Evolutionary conservation across 2,113 vertebrate species (phyloP), one percentile per base, ranked within the genome.

Genomic region (Ptilonorhynchus violaceus): DNA sequence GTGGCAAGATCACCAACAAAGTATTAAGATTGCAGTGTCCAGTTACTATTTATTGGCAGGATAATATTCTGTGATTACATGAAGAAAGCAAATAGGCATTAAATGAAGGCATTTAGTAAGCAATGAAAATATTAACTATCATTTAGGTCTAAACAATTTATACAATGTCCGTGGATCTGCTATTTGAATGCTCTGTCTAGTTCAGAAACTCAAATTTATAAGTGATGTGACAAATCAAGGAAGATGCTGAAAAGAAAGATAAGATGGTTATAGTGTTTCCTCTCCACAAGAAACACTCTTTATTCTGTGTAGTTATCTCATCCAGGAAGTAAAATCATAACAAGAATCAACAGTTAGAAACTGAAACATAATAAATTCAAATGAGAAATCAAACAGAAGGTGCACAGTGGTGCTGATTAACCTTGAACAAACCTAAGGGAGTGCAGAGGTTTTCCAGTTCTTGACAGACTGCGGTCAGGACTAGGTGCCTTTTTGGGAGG

Each of bases 281-380:
- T 91, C 39, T 80, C 69, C 31, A 4, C 31, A 30, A 68, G 27
- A 88, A 67, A 92, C 52, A 35, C 31, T 56, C 18, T 72, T 69
- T 83, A 49, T 80, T 67, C 56, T 13, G 3, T 49, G 44, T 37
- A n/a, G 42, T 74, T 80, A 25, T 64, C 86, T 90, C 50, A 80
- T 91, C 20, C 33, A 78, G 52, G 64, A 86, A 72, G 47, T 80
- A 94, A 95, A 92, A 84, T 86, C 59, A n/a, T 77, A 86, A 79
- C 52, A 92, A 68, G 72, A 85, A 84, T 90, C 64, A 89, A 78
- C 73, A 52, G 60, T 4, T 92, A 64, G 56, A 89, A 96, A 73
- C 39, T 23, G 78, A 88, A 94, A 90, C 82, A 84, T 91, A 94
- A 95, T 59, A 91, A 81, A 96, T 94, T 96, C 79, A 92, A 95